Evolutionary conservation across 2,797 vertebrate species (phyloP).

Genomic region (Dipus sagitta): DNA sequence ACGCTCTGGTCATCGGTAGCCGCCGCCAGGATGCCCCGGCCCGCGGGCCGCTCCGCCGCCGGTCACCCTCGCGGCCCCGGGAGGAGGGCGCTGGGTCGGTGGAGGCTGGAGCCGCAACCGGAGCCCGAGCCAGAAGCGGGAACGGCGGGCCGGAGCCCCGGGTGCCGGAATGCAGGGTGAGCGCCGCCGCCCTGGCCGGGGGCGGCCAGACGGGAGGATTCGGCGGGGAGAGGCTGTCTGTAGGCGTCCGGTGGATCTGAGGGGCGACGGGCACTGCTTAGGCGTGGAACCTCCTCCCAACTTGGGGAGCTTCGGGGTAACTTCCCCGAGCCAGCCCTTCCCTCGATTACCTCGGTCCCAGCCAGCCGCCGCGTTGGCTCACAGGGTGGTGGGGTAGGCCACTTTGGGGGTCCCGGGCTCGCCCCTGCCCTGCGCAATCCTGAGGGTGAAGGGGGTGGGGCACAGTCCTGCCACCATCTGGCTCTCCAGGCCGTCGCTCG

Average conservation of each 20-base stretch:
- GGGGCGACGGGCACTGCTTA: not conserved
- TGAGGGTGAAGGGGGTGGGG: not conserved
- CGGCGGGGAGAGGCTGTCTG: not conserved
- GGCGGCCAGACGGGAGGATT: not conserved
- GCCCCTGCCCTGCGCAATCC: not conserved
- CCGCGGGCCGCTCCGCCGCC: constrained; percentile 61
- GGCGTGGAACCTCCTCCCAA: not conserved
- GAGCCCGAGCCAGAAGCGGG: constrained; percentile 61
- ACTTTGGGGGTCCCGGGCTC: not conserved
- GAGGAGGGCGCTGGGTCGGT: constrained; percentile 15
- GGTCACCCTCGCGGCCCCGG: not conserved
- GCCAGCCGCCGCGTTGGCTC: not conserved
- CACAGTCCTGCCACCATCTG: not conserved
- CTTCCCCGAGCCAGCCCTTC: constrained; percentile 47
- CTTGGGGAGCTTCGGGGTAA: constrained; percentile 55
- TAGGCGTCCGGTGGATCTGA: not conserved
- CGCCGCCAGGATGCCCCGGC: constrained; percentile 68
- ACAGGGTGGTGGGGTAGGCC: not conserved
- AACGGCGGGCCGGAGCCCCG: constrained; percentile 54
- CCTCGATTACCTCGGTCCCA: not conserved
- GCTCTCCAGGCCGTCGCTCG: not conserved
- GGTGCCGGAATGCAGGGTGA: constrained; percentile 70
- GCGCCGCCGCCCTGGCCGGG: constrained; percentile 50
- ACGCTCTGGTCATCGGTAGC: constrained; percentile 34
- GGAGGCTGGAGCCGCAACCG: constrained; percentile 37